These are phyloP conservation scores for Gambelia wislizenii DNA, from an alignment of 2,797 vertebrate genomes.

Conservation along the genomic window DNA sequence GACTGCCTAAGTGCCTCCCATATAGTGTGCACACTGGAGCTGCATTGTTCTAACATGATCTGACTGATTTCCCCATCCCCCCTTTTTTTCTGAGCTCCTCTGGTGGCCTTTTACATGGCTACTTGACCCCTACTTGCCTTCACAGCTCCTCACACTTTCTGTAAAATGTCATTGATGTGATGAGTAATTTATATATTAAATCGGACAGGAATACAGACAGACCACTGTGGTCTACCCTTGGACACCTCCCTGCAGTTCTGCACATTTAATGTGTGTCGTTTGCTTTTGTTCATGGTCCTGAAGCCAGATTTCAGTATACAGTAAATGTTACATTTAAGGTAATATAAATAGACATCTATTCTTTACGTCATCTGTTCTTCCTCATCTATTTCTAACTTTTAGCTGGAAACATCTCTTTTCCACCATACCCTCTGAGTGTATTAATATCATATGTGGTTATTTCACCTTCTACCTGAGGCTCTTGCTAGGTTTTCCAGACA, in stretches of 20 bases:
- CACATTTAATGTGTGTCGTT: neutral
- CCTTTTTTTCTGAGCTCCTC: neutral
- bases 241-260: neutral
- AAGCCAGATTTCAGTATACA: constrained; percentile 27
- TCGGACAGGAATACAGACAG: neutral
- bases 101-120: neutral
- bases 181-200: constrained; percentile 5
- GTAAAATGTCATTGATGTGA: neutral
- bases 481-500: constrained; percentile 27
- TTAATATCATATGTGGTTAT: constrained; percentile 29
- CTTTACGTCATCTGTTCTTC: constrained; percentile 18
- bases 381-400: constrained; percentile 32
- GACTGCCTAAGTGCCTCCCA: neutral
- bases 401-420: neutral
- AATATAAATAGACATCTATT: constrained; percentile 30
- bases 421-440: neutral
- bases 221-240: constrained; percentile 8
- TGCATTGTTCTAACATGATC: neutral
- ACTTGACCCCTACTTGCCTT: neutral
- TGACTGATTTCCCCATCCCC: neutral
- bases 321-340: neutral
- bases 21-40: neutral
- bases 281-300: constrained; percentile 24
- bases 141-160: neutral
- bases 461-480: constrained; percentile 29